A percentile compares a stretch with the other conserved stretches of the same genome.
These are phyloP conservation scores for Spilarctia lutea DNA, from an alignment of 2,888 invertebrate species.

Conservation along the genomic window DNA sequence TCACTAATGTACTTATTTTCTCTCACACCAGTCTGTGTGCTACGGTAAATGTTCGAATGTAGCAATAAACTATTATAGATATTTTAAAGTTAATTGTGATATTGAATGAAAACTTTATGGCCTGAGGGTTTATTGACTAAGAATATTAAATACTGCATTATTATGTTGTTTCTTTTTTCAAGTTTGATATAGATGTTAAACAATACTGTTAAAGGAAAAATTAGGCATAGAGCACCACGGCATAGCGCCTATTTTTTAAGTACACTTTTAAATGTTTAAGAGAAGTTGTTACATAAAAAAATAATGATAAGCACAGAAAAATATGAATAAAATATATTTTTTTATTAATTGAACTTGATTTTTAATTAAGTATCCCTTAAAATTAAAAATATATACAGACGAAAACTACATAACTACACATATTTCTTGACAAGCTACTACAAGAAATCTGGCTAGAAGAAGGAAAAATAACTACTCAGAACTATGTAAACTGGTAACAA, in stretches of 20 bases:
- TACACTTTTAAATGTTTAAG: not conserved
- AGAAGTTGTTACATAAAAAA: not conserved
- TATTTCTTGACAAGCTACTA: too few species aligned
- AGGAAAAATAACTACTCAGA: too few species aligned
- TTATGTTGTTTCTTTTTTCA: not conserved
- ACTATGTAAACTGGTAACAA: too few species aligned
- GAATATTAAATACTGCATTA: not conserved
- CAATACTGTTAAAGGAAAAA: not conserved
- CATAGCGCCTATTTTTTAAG: not conserved
- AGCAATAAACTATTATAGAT: not conserved
- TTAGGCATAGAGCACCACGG: not conserved
- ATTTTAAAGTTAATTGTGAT: conserved; percentile 8
- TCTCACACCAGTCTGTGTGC: not conserved
- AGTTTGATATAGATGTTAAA: not conserved
- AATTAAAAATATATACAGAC: too few species aligned
- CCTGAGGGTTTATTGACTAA: not conserved
- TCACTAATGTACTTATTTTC: not conserved
- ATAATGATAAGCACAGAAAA: not conserved
- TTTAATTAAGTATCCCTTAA: not conserved
- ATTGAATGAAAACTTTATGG: conserved; percentile 7
- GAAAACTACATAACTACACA: too few species aligned
- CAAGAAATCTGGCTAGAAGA: too few species aligned
- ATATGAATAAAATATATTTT: not conserved
- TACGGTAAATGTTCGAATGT: not conserved
- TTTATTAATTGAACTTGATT: not conserved